A percentile compares a stretch with the other conserved stretches of the same genome.
phyloP scores from a whole-genome alignment of 2,113 vertebrate species.

The Oenanthe oenanthe region DNA sequence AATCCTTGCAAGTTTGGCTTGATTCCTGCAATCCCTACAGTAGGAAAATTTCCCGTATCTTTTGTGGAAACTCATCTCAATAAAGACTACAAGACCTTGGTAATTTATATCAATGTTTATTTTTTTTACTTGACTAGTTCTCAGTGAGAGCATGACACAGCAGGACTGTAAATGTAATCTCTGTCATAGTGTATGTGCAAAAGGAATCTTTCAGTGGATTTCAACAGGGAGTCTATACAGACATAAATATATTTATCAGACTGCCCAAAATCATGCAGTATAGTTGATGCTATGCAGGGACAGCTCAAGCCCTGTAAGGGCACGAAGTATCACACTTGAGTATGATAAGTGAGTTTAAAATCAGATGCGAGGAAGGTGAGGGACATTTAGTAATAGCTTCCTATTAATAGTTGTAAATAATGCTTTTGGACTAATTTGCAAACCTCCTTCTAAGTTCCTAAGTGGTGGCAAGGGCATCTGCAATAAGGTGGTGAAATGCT shows the following conservation, averaged over 20 bases:
- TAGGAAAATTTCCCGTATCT: background rate
- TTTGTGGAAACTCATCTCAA: slow-evolving; percentile 16
- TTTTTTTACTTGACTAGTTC: background rate
- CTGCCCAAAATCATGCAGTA: background rate
- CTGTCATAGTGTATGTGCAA: background rate
- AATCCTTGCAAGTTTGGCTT: background rate
- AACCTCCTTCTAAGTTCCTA: background rate
- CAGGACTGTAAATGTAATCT: background rate
- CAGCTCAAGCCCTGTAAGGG: background rate
- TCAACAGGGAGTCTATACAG: fast-evolving
- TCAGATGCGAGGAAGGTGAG: background rate
- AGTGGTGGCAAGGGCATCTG: background rate
- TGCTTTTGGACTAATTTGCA: background rate
- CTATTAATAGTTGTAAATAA: background rate
- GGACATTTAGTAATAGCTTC: background rate
- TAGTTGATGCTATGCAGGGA: background rate
- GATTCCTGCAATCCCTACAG: background rate
- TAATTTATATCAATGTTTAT: background rate
- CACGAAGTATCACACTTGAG: fast-evolving
- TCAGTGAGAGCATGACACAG: background rate
- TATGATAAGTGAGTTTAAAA: background rate
- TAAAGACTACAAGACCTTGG: background rate
- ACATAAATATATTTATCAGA: background rate
- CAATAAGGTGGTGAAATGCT: background rate
- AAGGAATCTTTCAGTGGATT: background rate